These are phyloP conservation scores for Cheilosia variabilis DNA, from an alignment of 2,888 invertebrate species.

Conservation along the genomic window DNA sequence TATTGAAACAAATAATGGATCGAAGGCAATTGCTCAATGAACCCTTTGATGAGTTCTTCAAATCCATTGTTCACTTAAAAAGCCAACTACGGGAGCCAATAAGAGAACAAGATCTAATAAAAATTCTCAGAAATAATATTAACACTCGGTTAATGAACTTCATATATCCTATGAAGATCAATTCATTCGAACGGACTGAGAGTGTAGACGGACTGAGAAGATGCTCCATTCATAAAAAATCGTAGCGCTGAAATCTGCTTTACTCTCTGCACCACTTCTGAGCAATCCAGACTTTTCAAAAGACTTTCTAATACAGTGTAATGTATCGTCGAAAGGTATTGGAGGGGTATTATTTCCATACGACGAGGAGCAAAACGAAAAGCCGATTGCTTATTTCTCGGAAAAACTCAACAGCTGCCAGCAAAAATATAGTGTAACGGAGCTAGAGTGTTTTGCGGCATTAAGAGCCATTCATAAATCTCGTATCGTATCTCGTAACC, in stretches of 20 bases:
- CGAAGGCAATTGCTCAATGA: slow-evolving; percentile 32
- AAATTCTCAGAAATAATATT: not conserved
- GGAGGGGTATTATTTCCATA: not conserved
- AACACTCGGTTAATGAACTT: not conserved
- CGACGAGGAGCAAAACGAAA: not conserved
- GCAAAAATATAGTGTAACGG: not conserved
- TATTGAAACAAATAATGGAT: slow-evolving; percentile 32
- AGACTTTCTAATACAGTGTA: not conserved
- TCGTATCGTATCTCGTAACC: too few relatives aligned
- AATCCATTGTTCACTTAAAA: not conserved
- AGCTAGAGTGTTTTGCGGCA: slow-evolving; percentile 23
- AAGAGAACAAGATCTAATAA: not conserved
- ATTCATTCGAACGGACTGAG: not conserved
- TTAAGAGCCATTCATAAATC: not conserved
- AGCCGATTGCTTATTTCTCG: not conserved
- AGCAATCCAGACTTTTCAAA: not conserved
- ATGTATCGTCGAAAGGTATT: not conserved
- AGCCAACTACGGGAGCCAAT: not conserved
- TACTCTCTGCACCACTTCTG: not conserved
- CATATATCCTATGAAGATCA: not conserved
- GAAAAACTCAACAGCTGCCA: not conserved
- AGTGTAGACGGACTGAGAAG: slow-evolving; percentile 1
- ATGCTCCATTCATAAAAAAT: slow-evolving; percentile 3
- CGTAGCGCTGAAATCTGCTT: not conserved
- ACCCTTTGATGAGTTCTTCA: slow-evolving; percentile 4